Conservation (phyloP, 2,888 invertebrate genomes). For the Meghimatium bilineatum region DNA sequence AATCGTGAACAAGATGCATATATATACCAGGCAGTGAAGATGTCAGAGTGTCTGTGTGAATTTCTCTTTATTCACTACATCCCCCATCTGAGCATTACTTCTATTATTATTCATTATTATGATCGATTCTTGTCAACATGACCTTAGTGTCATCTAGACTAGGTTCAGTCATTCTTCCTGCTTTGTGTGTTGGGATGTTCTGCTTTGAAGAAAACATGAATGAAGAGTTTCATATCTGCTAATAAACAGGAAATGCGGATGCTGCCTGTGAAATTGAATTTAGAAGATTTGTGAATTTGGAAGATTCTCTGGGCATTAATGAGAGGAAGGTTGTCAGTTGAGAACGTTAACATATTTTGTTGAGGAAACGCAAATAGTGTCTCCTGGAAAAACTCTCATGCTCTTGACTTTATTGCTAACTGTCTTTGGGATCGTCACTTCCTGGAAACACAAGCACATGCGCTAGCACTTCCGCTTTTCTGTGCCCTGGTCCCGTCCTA, state of each 20-base stretch:
- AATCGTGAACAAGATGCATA: too few relatives aligned
- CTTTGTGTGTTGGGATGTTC: constrained; percentile 15
- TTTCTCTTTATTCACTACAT: neutral
- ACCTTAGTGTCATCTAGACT: neutral
- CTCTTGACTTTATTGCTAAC: constrained; percentile 46
- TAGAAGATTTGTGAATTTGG: constrained; percentile 14
- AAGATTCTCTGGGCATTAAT: constrained; percentile 3
- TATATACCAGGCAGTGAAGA: neutral
- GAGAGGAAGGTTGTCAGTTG: constrained; percentile 26
- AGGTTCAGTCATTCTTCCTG: neutral
- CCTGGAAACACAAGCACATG: constrained; percentile 49
- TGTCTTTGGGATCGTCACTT: constrained; percentile 40
- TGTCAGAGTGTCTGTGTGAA: neutral
- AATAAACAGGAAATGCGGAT: constrained; percentile 36
- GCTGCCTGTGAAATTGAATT: constrained; percentile 23
- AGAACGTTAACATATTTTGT: constrained; percentile 27
- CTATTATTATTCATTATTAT: neutral
- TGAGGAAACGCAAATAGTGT: constrained; percentile 34
- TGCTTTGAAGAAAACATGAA: constrained; percentile 6
- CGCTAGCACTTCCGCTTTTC: constrained; percentile 42
- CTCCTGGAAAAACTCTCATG: constrained; percentile 26
- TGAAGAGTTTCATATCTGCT: constrained; percentile 24
- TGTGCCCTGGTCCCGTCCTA: constrained; percentile 20
- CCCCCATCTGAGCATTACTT: neutral
- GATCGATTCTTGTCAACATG: neutral